phyloP scores from a whole-genome alignment of 2,797 vertebrate genomes.

The Cheirogaleus major region DNA sequence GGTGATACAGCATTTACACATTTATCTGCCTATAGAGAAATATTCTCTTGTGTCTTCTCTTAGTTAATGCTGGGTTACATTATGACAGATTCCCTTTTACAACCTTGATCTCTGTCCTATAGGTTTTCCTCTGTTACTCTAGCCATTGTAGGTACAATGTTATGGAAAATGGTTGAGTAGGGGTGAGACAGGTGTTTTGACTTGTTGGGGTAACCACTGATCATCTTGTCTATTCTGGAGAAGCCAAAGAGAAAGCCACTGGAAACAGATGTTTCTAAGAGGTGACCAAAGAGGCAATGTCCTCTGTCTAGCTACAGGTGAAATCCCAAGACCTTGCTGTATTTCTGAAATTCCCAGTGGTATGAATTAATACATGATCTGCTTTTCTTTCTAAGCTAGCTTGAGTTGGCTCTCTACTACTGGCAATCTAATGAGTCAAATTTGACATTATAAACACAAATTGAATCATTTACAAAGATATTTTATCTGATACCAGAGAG shows the following conservation, averaged over 20 bases:
- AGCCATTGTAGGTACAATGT: neutral
- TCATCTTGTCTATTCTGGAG: neutral
- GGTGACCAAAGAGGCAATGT: neutral
- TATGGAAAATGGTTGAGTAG: neutral
- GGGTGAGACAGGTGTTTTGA: neutral
- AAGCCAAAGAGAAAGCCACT: neutral
- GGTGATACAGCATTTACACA: neutral
- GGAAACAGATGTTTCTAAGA: neutral
- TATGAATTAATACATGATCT: neutral
- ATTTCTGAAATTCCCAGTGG: neutral
- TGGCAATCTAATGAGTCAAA: neutral
- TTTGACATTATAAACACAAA: conserved; percentile 9
- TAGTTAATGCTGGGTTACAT: neutral
- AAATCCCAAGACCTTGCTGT: neutral
- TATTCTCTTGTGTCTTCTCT: neutral
- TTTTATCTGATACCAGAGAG: neutral
- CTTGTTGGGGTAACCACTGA: neutral
- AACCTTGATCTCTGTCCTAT: neutral
- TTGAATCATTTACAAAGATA: neutral
- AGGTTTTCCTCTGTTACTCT: neutral
- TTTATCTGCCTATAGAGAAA: neutral
- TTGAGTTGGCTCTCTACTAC: neutral
- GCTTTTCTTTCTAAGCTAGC: neutral
- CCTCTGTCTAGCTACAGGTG: neutral
- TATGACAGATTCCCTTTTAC: neutral